Evolutionary conservation across 2,113 vertebrate species (phyloP), one percentile per base, ranked within the genome.

Genomic region (Albula goreensis): DNA sequence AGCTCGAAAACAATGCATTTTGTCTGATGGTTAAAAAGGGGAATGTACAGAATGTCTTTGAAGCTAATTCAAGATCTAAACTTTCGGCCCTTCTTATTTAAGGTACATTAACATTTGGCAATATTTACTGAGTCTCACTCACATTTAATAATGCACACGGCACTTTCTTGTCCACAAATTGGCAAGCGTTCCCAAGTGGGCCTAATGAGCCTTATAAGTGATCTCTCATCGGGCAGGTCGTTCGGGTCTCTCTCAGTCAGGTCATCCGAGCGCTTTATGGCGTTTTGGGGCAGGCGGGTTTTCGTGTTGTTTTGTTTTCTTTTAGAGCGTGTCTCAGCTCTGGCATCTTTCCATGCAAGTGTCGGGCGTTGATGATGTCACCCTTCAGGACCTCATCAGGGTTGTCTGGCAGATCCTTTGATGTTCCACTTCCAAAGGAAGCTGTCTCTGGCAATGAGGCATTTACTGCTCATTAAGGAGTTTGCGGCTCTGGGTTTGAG

Each of bases 311-410:
- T 48, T 41, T 10, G 74, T 50, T 78, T 41, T 80, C 49, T 80
- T 74, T 74, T 52, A 48, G 4, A 17, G 17, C 31, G 19, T 60
- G 22, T 63, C 6, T 56, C 50, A 84, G 49, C 15, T 11, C 51
- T 50, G 48, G 17, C 51, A 57, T n/a, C 63, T 70, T n/a, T 17
- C 63, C 19, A 70, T 56, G 53, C 22, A 8, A 70, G n/a, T 17
- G 63, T 70, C 22, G 15, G 11, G 60, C 60, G 17, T 15, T 87
- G 78, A 79, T 63, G 56, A 63, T 81, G 78, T 84, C 86, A 87
- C 48, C 41, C 13, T 63, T 87, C 8, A 50, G 50, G 41, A 74
- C 31, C n/a, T 50, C 66, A 15, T 17, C 48, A 19, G 80, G 9
- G 19, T 31, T 74, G 22, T 81, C 60, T 50, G 41, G 7, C 83